Evolutionary conservation across 2,113 vertebrate genomes (phyloP).

Genomic region (Hippocampus guttulatus): DNA sequence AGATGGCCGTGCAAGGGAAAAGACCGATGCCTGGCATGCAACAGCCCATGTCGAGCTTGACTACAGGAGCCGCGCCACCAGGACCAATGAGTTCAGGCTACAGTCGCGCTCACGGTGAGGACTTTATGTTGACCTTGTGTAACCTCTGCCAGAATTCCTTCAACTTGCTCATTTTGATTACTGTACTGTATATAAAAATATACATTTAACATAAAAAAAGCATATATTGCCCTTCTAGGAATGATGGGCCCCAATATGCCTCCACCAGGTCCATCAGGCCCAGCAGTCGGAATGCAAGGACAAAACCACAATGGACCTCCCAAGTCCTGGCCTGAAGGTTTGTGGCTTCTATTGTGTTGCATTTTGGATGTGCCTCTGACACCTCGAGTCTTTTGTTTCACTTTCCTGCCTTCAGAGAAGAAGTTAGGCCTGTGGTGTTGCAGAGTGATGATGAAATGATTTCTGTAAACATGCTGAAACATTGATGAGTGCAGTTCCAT

Average conservation of each 20-base stretch:
- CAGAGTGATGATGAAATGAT: no score
- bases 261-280: conserved; percentile 86
- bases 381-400: no score
- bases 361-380: neutral
- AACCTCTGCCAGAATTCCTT: neutral
- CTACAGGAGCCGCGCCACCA: conserved; percentile 71
- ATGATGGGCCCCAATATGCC: conserved; percentile 95
- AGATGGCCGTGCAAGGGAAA: conserved; percentile 90
- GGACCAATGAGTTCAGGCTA: conserved; percentile 78
- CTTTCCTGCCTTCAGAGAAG: no score
- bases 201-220: neutral
- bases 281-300: conserved; percentile 86
- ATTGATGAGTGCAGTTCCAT: no score
- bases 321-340: conserved; percentile 95
- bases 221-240: conserved; percentile 60
- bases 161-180: neutral
- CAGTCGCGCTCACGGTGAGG: conserved; percentile 83
- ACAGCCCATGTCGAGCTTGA: conserved; percentile 79
- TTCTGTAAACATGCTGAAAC: no score
- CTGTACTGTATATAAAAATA: neutral
- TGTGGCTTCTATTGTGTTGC: neutral
- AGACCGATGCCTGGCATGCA: conserved; percentile 84
- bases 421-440: no score
- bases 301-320: conserved; percentile 87
- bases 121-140: neutral